Percentiles rank a stretch among this genome's conserved stretches.
These are phyloP conservation scores for Heliconius himera DNA, from an alignment of 1,140 invertebrate genomes.

Conservation along the genomic window DNA sequence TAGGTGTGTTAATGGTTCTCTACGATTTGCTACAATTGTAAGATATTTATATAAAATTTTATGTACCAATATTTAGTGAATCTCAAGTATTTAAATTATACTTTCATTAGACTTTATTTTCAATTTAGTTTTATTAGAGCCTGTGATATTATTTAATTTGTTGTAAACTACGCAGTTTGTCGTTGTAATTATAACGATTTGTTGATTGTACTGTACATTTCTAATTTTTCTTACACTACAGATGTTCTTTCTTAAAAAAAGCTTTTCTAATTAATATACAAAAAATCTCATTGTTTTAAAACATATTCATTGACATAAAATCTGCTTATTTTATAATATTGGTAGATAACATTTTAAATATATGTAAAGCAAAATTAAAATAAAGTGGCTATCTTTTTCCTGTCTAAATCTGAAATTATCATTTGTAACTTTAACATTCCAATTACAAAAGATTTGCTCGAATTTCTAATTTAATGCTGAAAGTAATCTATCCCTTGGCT, in stretches of 20 bases:
- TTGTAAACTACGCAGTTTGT: not conserved
- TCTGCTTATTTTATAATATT: not conserved
- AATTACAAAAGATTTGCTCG: not conserved
- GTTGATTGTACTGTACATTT: too few relatives aligned
- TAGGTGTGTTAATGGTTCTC: not conserved
- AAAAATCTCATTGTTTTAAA: too few relatives aligned
- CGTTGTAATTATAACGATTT: not conserved
- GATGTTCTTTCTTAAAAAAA: too few relatives aligned
- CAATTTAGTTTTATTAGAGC: not conserved
- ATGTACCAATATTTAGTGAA: conserved; percentile 21
- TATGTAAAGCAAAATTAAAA: not conserved
- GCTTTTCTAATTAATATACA: too few relatives aligned
- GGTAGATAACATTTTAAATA: not conserved
- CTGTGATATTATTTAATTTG: conserved; percentile 28
- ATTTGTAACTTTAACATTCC: conserved; percentile 1
- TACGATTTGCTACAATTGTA: not conserved
- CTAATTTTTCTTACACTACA: too few relatives aligned
- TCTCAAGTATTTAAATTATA: conserved; percentile 23
- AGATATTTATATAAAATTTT: conserved; percentile 4
- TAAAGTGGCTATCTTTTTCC: not conserved
- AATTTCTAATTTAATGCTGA: not conserved
- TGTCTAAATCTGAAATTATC: not conserved
- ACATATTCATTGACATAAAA: not conserved
- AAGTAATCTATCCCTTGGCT: too few relatives aligned
- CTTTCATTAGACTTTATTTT: conserved; percentile 1